These are phyloP conservation scores for Carassius auratus DNA, from an alignment of 2,113 vertebrate genomes.

Conservation along the genomic window DNA sequence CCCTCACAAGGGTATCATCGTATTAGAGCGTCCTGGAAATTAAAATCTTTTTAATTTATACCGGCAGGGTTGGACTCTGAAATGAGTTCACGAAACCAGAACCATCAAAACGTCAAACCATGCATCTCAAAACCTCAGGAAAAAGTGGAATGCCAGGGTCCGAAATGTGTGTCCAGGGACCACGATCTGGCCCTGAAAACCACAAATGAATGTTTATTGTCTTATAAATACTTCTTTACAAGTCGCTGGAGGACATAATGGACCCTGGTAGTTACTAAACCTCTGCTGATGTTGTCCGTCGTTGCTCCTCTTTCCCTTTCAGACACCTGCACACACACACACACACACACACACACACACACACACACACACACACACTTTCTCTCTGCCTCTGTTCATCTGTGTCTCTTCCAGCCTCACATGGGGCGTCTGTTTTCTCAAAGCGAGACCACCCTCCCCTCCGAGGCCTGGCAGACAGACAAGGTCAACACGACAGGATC, in stretches of 20 bases:
- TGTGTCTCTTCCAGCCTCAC: constrained; percentile 62
- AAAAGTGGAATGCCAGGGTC: background rate
- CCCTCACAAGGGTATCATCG: background rate
- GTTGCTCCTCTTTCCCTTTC: background rate
- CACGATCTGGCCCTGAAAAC: background rate
- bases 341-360: constrained; percentile 23
- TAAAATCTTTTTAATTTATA: background rate
- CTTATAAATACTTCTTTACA: background rate
- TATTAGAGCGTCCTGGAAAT: background rate
- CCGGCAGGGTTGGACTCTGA: background rate
- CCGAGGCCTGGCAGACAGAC: constrained; percentile 65
- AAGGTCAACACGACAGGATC: constrained; percentile 70
- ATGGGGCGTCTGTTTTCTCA: constrained; percentile 61
- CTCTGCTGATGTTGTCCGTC: too few species aligned
- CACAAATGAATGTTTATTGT: background rate
- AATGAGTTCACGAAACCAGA: background rate
- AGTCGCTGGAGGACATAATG: background rate
- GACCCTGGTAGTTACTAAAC: background rate
- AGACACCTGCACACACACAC: constrained; percentile 43
- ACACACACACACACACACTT: constrained; percentile 32
- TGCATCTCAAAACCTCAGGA: background rate
- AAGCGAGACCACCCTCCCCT: constrained; percentile 59
- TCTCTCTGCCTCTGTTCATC: constrained; percentile 59
- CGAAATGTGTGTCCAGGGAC: background rate
- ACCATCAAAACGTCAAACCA: background rate